Percentiles rank a stretch among this genome's conserved stretches.
Evolutionary conservation across 2,797 vertebrate genomes (phyloP).

Genomic region (Acanthiza pusilla): DNA sequence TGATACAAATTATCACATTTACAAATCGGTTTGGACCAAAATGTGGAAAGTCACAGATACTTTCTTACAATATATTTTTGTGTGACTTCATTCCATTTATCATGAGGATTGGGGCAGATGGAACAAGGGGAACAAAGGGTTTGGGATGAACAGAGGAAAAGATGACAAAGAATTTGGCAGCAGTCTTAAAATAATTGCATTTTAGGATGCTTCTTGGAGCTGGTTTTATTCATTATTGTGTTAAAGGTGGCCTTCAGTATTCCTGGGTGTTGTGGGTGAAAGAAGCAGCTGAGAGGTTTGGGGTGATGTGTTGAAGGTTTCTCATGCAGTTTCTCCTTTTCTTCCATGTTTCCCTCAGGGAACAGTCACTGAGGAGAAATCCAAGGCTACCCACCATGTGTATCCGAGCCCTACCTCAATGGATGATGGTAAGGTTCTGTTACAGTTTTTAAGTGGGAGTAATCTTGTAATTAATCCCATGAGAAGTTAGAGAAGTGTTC

Average conservation of each 20-base stretch:
- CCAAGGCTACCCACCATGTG: conserved; percentile 93
- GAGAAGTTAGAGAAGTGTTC: fast-evolving
- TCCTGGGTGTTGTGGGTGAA: neutral
- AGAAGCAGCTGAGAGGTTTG: neutral
- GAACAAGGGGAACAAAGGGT: neutral
- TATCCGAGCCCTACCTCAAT: conserved; percentile 83
- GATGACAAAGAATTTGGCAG: neutral
- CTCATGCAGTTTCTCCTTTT: neutral
- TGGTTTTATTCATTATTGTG: fast-evolving
- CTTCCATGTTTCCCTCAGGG: conserved; percentile 73
- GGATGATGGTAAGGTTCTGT: conserved; percentile 85
- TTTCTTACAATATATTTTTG: neutral
- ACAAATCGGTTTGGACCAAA: neutral
- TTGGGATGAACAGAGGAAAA: neutral
- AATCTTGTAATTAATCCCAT: neutral
- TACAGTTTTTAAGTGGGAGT: neutral
- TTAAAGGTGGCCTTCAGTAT: neutral
- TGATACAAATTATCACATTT: neutral
- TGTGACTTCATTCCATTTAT: neutral
- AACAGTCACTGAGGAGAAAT: conserved; percentile 92
- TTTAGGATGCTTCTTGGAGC: neutral
- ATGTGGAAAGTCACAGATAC: neutral
- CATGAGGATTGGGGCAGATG: neutral
- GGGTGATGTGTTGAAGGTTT: neutral
- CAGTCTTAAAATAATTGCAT: neutral